Percentiles rank a stretch among this genome's conserved stretches.
phyloP scores from a whole-genome alignment of 2,888 invertebrate species.

The Acleris laterana region DNA sequence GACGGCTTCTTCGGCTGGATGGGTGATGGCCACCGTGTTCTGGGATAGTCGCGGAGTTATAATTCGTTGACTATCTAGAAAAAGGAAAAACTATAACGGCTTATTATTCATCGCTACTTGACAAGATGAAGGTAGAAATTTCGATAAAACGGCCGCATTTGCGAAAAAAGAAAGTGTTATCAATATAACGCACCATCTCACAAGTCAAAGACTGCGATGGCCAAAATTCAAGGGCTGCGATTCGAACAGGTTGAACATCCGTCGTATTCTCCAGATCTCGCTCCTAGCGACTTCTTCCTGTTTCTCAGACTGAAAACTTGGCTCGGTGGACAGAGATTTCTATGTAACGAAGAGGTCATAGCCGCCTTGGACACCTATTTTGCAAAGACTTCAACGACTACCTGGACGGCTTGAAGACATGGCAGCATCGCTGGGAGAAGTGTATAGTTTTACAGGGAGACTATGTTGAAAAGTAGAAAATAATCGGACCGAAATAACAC shows the following conservation, averaged over 20 bases:
- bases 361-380: no score
- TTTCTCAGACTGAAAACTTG: constrained; percentile 16
- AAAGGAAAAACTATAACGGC: neutral
- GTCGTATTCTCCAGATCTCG: constrained; percentile 22
- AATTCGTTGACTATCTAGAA: no score
- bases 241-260: constrained; percentile 32
- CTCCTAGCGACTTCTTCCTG: constrained; percentile 23
- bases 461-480: constrained; percentile 3
- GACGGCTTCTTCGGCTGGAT: neutral
- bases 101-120: constrained; percentile 6
- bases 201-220: constrained; percentile 32
- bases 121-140: neutral
- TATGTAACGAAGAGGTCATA: no score
- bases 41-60: no score
- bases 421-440: neutral
- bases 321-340: no score
- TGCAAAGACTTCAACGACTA: neutral
- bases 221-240: constrained; percentile 31
- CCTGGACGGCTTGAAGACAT: neutral
- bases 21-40: no score
- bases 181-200: constrained; percentile 35
- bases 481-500: neutral
- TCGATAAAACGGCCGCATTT: constrained; percentile 17
- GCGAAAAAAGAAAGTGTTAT: constrained; percentile 23
- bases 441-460: neutral